These are phyloP conservation scores for Rana temporaria DNA, from an alignment of 2,113 vertebrate species.

Conservation along the genomic window DNA sequence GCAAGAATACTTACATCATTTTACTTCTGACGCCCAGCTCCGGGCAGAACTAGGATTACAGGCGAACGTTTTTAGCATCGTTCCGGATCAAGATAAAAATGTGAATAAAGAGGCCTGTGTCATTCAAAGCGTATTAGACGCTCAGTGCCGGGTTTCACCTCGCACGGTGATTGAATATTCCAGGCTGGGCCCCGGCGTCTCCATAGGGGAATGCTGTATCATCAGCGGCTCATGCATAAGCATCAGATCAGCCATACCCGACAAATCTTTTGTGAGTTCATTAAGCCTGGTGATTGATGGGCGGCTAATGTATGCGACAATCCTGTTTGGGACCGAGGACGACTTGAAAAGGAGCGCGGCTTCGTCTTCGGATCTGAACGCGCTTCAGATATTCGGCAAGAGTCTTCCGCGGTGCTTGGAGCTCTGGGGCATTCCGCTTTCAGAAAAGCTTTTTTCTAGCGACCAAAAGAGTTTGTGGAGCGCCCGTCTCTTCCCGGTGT, in stretches of 20 bases:
- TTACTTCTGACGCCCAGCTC: conserved; percentile 75
- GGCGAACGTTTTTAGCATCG: conserved; percentile 75
- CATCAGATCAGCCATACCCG: conserved; percentile 69
- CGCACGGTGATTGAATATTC: conserved; percentile 86
- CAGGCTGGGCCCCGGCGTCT: conserved; percentile 75
- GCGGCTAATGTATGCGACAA: conserved; percentile 72
- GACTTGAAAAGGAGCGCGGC: conserved; percentile 78
- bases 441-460: conserved; percentile 77
- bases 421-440: conserved; percentile 76
- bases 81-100: conserved; percentile 14
- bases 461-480: conserved; percentile 82
- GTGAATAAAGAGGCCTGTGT: conserved; percentile 65
- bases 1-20: conserved; percentile 87
- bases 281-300: conserved; percentile 72
- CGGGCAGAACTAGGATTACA: conserved; percentile 79
- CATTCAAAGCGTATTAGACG: conserved; percentile 80
- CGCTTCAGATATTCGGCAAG: conserved; percentile 75
- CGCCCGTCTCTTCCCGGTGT: conserved; percentile 78
- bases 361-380: conserved; percentile 61
- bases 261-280: conserved; percentile 80
- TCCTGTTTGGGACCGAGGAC: conserved; percentile 81
- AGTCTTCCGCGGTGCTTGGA: conserved; percentile 74
- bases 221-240: conserved; percentile 79
- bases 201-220: conserved; percentile 77
- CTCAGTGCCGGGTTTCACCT: conserved; percentile 69